Conservation (phyloP, 2,888 invertebrate species). For the Autographa gamma region DNA sequence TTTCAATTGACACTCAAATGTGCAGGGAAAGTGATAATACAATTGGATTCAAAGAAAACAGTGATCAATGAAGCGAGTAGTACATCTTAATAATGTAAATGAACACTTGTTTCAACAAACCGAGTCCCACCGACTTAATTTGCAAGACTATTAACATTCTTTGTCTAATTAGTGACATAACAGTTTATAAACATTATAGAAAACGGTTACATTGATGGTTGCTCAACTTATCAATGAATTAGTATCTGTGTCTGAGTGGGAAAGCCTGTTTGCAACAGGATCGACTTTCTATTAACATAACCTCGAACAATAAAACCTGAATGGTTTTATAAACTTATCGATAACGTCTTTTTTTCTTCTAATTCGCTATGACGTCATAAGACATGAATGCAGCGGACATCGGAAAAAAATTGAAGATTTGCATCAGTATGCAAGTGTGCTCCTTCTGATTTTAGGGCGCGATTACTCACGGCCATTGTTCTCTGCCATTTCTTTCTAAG, state of each 20-base stretch:
- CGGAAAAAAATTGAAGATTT: slow-evolving; percentile 29
- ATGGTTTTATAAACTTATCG: slow-evolving; percentile 24
- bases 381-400: slow-evolving; percentile 32
- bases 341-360: slow-evolving; percentile 32
- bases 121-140: slow-evolving; percentile 20
- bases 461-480: slow-evolving; percentile 49
- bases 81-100: slow-evolving; percentile 48
- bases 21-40: slow-evolving; percentile 42
- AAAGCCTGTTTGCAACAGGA: slow-evolving; percentile 52
- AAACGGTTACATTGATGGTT: slow-evolving; percentile 11
- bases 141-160: slow-evolving; percentile 43
- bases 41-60: slow-evolving; percentile 33
- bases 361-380: slow-evolving; percentile 32
- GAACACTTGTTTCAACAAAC: slow-evolving; percentile 38
- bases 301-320: slow-evolving; percentile 21
- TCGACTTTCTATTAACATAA: slow-evolving; percentile 52
- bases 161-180: slow-evolving; percentile 30
- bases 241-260: slow-evolving; percentile 32
- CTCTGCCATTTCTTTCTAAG: slow-evolving; percentile 24
- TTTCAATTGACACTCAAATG: slow-evolving; percentile 20
- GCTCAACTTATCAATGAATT: slow-evolving; percentile 30
- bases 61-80: slow-evolving; percentile 25
- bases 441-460: slow-evolving; percentile 24
- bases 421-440: slow-evolving; percentile 31
- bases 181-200: slow-evolving; percentile 22